A percentile compares a stretch with the other conserved stretches of the same genome.
Evolutionary conservation across 64 coral and sea anemone species (phyloP).

Genomic region (Montipora foliosa): DNA sequence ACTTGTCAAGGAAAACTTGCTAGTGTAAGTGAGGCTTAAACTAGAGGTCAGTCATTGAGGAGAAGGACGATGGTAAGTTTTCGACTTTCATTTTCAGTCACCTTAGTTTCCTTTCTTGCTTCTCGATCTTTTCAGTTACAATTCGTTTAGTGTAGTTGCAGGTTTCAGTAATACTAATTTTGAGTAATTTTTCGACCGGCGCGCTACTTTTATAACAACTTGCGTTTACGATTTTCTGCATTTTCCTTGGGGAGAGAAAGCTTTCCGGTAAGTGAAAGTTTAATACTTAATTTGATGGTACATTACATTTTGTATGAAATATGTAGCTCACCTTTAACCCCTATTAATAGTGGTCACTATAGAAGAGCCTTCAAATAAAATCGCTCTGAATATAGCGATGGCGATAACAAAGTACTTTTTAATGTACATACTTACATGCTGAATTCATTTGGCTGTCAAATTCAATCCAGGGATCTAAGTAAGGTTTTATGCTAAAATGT

Average conservation of each 20-base stretch:
- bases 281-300: not conserved
- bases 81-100: not conserved
- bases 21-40: too few relatives aligned
- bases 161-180: not conserved
- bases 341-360: not conserved
- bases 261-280: not conserved
- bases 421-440: not conserved
- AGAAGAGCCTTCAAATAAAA: not conserved
- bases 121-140: not conserved
- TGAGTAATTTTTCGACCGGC: not conserved
- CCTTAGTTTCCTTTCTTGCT: not conserved
- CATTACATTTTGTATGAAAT: slow-evolving; percentile 12
- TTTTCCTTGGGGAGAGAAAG: not conserved
- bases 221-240: not conserved
- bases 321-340: slow-evolving; percentile 9
- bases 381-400: too few relatives aligned
- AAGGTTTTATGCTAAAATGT: slow-evolving; percentile 20
- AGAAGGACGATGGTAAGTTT: not conserved
- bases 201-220: not conserved
- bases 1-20: too few relatives aligned
- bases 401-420: not conserved
- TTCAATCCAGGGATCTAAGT: not conserved
- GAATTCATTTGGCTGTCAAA: not conserved
- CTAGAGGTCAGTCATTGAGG: not conserved
- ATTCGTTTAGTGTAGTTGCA: not conserved